Conservation (phyloP, 2,888 invertebrate species). For the Fragum whitleyi region DNA sequence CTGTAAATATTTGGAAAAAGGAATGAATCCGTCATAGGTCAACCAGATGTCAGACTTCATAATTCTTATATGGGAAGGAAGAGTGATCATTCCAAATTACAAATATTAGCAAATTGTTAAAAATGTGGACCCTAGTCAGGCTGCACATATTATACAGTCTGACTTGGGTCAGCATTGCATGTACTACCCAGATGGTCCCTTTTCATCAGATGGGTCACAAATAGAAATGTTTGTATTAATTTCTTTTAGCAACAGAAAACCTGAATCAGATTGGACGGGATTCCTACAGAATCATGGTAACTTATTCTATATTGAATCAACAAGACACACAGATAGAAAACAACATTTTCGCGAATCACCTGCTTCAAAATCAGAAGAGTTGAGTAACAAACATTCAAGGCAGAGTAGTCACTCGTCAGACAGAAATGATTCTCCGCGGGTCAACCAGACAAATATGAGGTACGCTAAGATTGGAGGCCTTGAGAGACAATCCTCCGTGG, state of each 20-base stretch:
- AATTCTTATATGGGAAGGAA: too few relatives aligned
- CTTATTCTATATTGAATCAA: constrained; percentile 70
- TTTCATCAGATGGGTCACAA: too few relatives aligned
- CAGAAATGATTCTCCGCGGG: constrained; percentile 50
- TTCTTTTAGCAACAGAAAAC: not conserved
- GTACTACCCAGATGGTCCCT: too few relatives aligned
- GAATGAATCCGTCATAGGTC: too few relatives aligned
- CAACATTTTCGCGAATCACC: not conserved
- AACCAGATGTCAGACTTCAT: too few relatives aligned
- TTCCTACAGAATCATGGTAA: constrained; percentile 73
- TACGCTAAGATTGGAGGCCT: not conserved
- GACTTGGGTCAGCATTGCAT: too few relatives aligned
- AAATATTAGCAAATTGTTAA: too few relatives aligned
- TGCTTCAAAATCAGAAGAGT: not conserved
- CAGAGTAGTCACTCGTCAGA: constrained; percentile 48
- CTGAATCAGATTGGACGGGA: constrained; percentile 63
- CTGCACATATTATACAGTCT: too few relatives aligned
- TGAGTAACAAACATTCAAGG: constrained; percentile 32
- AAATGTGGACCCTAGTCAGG: too few relatives aligned
- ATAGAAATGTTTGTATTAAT: too few relatives aligned
- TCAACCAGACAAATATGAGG: constrained; percentile 13
- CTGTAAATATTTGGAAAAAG: too few relatives aligned
- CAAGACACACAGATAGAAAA: constrained; percentile 26
- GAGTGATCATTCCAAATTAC: too few relatives aligned
- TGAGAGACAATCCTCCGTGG: constrained; percentile 8